phyloP scores from a whole-genome alignment of 2,797 vertebrate genomes.

The Fratercula arctica region DNA sequence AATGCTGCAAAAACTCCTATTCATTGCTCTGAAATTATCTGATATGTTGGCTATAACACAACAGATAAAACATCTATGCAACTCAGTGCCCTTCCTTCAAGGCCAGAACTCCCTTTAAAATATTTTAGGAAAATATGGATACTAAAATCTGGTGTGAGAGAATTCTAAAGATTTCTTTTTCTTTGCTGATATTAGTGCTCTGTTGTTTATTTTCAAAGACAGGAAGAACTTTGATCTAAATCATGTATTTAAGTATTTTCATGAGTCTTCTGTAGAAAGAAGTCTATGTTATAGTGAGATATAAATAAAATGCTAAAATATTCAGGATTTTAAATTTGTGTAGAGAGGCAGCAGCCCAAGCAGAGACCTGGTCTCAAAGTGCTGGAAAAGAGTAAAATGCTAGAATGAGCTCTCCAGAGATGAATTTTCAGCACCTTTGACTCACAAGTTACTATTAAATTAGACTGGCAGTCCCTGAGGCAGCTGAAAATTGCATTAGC shows the following conservation, averaged over 20 bases:
- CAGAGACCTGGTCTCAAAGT: neutral
- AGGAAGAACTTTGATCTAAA: neutral
- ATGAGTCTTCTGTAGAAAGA: neutral
- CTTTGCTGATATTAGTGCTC: neutral
- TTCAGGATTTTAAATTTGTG: neutral
- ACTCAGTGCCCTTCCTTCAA: neutral
- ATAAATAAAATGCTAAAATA: neutral
- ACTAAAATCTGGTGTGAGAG: neutral
- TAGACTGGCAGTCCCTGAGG: neutral
- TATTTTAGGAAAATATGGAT: neutral
- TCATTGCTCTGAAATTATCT: neutral
- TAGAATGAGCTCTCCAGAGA: neutral
- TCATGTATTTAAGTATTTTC: neutral
- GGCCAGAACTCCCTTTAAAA: neutral
- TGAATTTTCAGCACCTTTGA: neutral
- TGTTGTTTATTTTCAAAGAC: neutral
- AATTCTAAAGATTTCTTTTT: neutral
- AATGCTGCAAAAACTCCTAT: neutral
- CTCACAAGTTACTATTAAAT: conserved; percentile 22
- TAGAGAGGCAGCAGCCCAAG: neutral
- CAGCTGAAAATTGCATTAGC: neutral
- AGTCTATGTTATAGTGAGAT: neutral
- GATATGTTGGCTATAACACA: neutral
- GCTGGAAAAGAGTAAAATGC: neutral
- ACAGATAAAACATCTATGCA: neutral